Evolutionary conservation across 2,113 vertebrate genomes (phyloP).

Genomic region (Burhinus bistriatus): DNA sequence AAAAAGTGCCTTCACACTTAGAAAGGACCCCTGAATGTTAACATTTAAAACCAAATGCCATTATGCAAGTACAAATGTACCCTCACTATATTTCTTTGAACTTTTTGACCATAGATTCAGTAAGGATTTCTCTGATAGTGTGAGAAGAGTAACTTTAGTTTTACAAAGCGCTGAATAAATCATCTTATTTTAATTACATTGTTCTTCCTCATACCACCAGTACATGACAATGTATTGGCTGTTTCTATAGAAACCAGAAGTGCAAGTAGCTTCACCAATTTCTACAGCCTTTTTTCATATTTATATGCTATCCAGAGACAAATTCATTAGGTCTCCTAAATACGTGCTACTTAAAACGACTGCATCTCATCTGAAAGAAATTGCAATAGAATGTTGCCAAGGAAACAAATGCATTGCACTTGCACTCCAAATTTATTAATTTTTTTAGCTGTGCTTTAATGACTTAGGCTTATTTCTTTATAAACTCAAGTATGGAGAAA

Average conservation of each 20-base stretch:
- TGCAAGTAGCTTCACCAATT: constrained; percentile 38
- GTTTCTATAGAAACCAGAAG: constrained; percentile 79
- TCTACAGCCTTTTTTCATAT: constrained; percentile 56
- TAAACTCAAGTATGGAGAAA: constrained; percentile 25
- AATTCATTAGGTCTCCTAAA: constrained; percentile 66
- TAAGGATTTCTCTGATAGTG: neutral
- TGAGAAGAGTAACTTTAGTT: neutral
- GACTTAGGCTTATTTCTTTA: constrained; percentile 17
- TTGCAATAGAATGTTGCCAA: constrained; percentile 72
- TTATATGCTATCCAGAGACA: constrained; percentile 55
- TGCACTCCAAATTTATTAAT: constrained; percentile 68
- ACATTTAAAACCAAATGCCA: neutral
- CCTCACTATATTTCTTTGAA: neutral
- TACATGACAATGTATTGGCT: constrained; percentile 34
- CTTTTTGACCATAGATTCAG: neutral
- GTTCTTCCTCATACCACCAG: constrained; percentile 31
- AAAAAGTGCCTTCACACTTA: neutral
- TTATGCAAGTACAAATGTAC: neutral
- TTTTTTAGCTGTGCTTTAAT: constrained; percentile 65
- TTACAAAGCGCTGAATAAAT: constrained; percentile 3
- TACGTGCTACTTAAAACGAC: constrained; percentile 70
- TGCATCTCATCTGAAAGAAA: constrained; percentile 68
- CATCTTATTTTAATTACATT: constrained; percentile 19
- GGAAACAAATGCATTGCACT: constrained; percentile 68
- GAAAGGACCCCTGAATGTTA: neutral